Conservation (phyloP, 2,113 vertebrate genomes). For the Podiceps cristatus region DNA sequence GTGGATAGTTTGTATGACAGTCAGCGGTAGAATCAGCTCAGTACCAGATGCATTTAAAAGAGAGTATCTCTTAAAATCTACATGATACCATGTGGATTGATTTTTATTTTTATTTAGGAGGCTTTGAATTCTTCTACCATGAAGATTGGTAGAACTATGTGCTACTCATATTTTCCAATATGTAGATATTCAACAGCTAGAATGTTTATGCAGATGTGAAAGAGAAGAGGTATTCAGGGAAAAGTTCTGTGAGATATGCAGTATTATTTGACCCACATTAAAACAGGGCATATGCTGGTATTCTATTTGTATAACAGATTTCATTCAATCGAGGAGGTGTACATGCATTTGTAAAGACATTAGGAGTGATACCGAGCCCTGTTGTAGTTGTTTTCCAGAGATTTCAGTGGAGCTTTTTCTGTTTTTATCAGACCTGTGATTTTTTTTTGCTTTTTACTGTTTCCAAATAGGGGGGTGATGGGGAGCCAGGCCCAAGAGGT, state of each 20-base stretch:
- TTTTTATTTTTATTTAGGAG: not conserved
- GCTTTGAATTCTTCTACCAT: not conserved
- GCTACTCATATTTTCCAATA: not conserved
- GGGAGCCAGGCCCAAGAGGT: slow-evolving; percentile 94
- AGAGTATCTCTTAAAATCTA: not conserved
- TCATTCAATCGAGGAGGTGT: not conserved
- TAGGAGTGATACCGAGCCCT: not conserved
- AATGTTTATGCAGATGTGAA: not conserved
- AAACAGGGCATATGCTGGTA: not conserved
- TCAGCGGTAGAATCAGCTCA: not conserved
- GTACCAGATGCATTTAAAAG: not conserved
- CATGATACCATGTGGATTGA: not conserved
- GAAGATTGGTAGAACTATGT: not conserved
- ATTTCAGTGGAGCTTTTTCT: not conserved
- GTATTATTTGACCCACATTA: not conserved
- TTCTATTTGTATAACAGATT: not conserved
- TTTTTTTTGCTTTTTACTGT: not conserved
- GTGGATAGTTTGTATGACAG: not conserved
- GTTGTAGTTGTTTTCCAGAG: not conserved
- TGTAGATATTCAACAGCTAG: not conserved
- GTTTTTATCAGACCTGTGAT: not conserved
- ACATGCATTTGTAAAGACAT: not conserved
- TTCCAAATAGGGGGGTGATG: slow-evolving; percentile 88
- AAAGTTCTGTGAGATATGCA: not conserved
- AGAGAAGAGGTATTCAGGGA: not conserved